A percentile compares a stretch with the other conserved stretches of the same genome.
Conservation (phyloP, 2,888 invertebrate genomes). For the Lasius platythorax region DNA sequence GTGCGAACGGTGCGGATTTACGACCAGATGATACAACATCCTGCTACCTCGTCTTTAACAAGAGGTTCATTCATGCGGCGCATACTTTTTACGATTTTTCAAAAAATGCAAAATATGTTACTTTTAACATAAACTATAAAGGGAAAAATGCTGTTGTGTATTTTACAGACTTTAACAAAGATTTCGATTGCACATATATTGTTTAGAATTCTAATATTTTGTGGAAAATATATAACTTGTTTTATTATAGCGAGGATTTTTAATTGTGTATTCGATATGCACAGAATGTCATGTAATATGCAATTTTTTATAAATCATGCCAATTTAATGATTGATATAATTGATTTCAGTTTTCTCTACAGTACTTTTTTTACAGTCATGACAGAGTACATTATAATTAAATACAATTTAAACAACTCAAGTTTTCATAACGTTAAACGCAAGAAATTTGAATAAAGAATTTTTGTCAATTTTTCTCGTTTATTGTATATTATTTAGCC, state of each 20-base stretch:
- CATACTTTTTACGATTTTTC: neutral
- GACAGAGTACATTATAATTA: neutral
- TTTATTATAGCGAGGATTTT: neutral
- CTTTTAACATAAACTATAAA: neutral
- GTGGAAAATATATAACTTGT: neutral
- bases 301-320: neutral
- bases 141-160: neutral
- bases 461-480: neutral
- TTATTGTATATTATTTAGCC: neutral
- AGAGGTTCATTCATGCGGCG: neutral
- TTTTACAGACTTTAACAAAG: neutral
- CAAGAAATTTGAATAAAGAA: neutral
- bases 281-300: neutral
- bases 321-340: neutral
- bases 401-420: neutral
- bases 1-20: conserved; percentile 33
- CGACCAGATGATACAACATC: conserved; percentile 25
- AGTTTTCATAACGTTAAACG: neutral
- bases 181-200: neutral
- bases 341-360: neutral
- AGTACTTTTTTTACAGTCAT: neutral
- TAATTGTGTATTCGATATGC: neutral
- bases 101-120: neutral
- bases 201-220: neutral
- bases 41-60: conserved; percentile 25